A percentile compares a stretch with the other conserved stretches of the same genome.
phyloP scores from a whole-genome alignment of 2,113 vertebrate genomes.

The Plecotus auritus region DNA sequence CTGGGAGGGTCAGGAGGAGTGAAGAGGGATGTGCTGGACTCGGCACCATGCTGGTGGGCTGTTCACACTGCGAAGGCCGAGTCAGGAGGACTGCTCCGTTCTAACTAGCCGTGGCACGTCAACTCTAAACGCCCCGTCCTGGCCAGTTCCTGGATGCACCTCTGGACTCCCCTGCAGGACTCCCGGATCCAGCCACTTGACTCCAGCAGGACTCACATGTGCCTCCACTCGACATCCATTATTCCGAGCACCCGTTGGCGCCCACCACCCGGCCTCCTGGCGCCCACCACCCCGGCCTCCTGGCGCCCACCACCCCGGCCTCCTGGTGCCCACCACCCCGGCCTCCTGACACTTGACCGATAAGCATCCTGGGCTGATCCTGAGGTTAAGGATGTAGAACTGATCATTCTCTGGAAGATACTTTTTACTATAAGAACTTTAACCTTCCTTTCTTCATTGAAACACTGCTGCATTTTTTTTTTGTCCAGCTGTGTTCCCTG shows the following conservation, averaged over 20 bases:
- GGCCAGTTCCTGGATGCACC: neutral
- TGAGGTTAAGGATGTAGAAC: neutral
- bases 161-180: neutral
- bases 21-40: neutral
- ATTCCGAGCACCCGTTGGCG: neutral
- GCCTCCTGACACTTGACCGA: neutral
- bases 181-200: neutral
- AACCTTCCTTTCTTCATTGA: neutral
- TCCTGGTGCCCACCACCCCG: neutral
- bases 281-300: neutral
- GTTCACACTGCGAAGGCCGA: neutral
- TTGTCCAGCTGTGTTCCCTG: neutral
- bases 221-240: neutral
- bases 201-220: neutral
- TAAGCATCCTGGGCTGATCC: neutral
- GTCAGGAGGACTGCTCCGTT: neutral
- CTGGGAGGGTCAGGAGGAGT: neutral
- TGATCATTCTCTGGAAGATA: no score
- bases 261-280: no score
- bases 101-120: neutral
- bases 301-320: no score
- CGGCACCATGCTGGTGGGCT: neutral
- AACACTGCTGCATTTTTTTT: neutral
- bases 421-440: neutral
- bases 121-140: neutral